Conservation (phyloP, 92 coral and sea anemone species). For the Palythoa grandis region DNA sequence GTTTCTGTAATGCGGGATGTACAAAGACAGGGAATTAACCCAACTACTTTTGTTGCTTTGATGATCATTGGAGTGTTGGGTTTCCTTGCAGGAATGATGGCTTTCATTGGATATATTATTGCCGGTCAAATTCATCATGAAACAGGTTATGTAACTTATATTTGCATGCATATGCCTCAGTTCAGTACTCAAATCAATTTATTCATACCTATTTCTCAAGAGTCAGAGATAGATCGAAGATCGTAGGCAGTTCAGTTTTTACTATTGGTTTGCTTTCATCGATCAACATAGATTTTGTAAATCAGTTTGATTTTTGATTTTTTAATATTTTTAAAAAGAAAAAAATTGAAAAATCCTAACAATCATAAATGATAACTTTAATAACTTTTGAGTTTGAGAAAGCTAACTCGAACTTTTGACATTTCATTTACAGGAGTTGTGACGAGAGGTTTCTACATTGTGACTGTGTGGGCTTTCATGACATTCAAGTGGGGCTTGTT, state of each 20-base stretch:
- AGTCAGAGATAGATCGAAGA: no score
- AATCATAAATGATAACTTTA: no score
- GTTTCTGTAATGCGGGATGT: slow-evolving; percentile 72
- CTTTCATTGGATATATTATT: slow-evolving; percentile 60
- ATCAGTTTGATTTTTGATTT: no score
- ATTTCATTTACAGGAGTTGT: slow-evolving; percentile 58
- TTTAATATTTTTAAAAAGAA: no score
- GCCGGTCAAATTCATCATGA: slow-evolving; percentile 65
- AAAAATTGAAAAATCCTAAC: no score
- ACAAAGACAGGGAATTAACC: slow-evolving; percentile 49
- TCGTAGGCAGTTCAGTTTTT: no score
- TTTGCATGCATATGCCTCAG: background rate
- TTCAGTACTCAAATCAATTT: no score
- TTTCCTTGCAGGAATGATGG: slow-evolving; percentile 57
- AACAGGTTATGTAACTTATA: slow-evolving; percentile 46
- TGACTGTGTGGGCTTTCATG: slow-evolving; percentile 87
- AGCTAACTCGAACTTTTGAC: background rate
- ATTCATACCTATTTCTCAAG: no score
- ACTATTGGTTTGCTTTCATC: no score
- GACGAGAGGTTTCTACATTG: slow-evolving; percentile 68
- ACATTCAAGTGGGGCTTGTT: slow-evolving; percentile 90
- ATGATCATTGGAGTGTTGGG: slow-evolving; percentile 70
- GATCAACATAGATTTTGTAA: no score
- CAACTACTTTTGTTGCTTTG: slow-evolving; percentile 44
- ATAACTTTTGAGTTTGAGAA: no score